A percentile compares a stretch with the other conserved stretches of the same genome.
phyloP scores from a whole-genome alignment of 2,888 invertebrate species.

The Caenorhabditis sulstoni region DNA sequence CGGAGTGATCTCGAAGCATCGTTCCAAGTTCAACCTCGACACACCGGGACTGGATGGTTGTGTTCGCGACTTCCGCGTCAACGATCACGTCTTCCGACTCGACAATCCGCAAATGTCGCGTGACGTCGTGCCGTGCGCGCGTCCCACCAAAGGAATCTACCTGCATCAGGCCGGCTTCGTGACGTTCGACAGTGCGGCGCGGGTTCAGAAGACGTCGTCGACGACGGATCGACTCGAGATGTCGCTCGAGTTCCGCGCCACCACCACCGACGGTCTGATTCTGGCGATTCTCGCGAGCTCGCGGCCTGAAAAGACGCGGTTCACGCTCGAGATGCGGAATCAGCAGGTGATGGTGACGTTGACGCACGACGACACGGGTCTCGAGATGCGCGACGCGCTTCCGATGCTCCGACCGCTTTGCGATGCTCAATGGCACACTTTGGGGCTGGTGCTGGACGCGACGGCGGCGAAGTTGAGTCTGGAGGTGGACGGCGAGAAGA shows the following conservation, averaged over 20 bases:
- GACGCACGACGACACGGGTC: conserved; percentile 33
- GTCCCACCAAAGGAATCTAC: conserved; percentile 68
- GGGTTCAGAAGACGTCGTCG: conserved; percentile 4
- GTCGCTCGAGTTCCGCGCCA: conserved; percentile 57
- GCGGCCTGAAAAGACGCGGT: conserved; percentile 48
- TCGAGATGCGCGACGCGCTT: conserved; percentile 54
- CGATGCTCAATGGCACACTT: conserved; percentile 72
- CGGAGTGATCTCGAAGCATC: conserved; percentile 78
- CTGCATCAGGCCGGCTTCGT: conserved; percentile 75
- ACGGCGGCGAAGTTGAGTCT: conserved; percentile 48
- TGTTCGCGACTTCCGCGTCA: conserved; percentile 68
- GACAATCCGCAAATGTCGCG: conserved; percentile 43
- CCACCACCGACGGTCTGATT: conserved; percentile 57
- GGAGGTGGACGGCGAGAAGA: conserved; percentile 30
- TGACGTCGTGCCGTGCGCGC: conserved; percentile 73
- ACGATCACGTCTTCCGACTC: conserved; percentile 11
- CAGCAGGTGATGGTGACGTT: conserved; percentile 52
- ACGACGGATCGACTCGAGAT: conserved; percentile 31
- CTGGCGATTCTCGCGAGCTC: conserved; percentile 54
- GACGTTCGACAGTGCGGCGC: conserved; percentile 61
- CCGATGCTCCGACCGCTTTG: conserved; percentile 65
- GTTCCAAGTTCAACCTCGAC: conserved; percentile 68
- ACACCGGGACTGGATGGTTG: conserved; percentile 75
- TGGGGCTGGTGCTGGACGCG: conserved; percentile 58
- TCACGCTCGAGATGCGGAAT: conserved; percentile 47